Percentiles rank a stretch among this genome's conserved stretches.
These are phyloP conservation scores for Globodera ellingtonae DNA, from an alignment of 1,140 invertebrate genomes.

Conservation along the genomic window DNA sequence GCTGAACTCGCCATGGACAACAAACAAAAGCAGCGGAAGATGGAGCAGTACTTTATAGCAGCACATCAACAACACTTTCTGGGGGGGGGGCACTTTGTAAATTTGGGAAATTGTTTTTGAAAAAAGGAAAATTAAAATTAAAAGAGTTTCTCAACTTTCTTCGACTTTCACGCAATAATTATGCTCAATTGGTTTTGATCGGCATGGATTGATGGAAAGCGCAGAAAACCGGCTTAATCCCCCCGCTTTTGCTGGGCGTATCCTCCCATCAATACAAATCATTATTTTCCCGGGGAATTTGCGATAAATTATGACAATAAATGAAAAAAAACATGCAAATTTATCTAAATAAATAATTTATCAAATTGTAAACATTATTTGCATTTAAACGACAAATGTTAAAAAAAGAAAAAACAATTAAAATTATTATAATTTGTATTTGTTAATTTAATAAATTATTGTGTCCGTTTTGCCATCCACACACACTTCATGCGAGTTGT, in stretches of 20 bases:
- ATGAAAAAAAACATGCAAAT: background rate
- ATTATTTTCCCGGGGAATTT: background rate
- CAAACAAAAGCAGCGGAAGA: background rate
- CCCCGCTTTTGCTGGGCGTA: background rate
- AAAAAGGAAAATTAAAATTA: too few relatives aligned
- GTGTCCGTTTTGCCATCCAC: too few relatives aligned
- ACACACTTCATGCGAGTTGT: too few relatives aligned
- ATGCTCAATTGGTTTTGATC: background rate
- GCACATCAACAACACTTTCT: too few relatives aligned
- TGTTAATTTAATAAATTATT: too few relatives aligned
- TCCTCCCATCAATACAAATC: background rate
- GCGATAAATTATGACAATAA: background rate
- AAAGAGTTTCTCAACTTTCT: background rate
- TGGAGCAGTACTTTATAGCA: background rate
- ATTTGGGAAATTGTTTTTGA: too few relatives aligned
- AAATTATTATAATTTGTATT: too few relatives aligned
- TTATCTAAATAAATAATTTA: background rate
- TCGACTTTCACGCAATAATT: background rate
- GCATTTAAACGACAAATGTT: too few relatives aligned
- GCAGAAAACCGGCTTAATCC: constrained; percentile 14
- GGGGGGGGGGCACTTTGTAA: too few relatives aligned
- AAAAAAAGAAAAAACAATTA: too few relatives aligned
- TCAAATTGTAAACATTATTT: too few relatives aligned
- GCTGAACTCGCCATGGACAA: constrained; percentile 28
- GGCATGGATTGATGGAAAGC: background rate